Conservation (phyloP, 2,888 invertebrate genomes). For the Drosophila macrothrix region DNA sequence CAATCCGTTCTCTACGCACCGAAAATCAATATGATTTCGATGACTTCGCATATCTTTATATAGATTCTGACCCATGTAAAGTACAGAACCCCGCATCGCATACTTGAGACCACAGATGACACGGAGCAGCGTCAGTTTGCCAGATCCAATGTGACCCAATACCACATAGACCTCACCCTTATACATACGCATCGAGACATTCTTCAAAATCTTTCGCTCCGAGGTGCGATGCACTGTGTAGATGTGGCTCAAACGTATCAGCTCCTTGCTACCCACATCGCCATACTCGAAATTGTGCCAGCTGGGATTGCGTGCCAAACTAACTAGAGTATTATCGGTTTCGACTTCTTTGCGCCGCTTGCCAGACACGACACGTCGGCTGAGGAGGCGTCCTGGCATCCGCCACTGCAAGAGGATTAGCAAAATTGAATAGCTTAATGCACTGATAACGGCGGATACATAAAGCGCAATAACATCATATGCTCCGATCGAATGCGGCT, state of each 20-base stretch:
- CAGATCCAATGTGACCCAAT: constrained; percentile 92
- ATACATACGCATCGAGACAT: constrained; percentile 73
- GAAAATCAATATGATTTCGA: constrained; percentile 89
- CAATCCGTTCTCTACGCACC: constrained; percentile 92
- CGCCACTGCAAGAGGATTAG: constrained; percentile 51
- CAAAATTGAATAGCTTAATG: constrained; percentile 36
- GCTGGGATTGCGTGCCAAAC: constrained; percentile 47
- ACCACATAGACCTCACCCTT: constrained; percentile 86
- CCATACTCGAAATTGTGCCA: constrained; percentile 76
- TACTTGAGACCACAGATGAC: constrained; percentile 92
- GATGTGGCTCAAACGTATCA: constrained; percentile 62
- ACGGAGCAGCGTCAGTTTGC: constrained; percentile 95
- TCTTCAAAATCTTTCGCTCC: constrained; percentile 60
- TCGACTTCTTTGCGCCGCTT: constrained; percentile 1
- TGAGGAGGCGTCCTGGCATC: constrained; percentile 62
- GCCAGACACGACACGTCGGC: constrained; percentile 31
- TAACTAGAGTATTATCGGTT: constrained; percentile 1
- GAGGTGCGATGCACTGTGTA: constrained; percentile 49
- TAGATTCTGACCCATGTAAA: constrained; percentile 85
- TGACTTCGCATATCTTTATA: constrained; percentile 85
- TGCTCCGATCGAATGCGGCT: background rate
- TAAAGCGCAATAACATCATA: constrained; percentile 44
- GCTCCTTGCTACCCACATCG: constrained; percentile 55
- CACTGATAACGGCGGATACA: constrained; percentile 26
- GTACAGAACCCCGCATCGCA: constrained; percentile 83